Evolutionary conservation across 2,888 invertebrate genomes (phyloP).

Genomic region (Drosophila austrosaltans): DNA sequence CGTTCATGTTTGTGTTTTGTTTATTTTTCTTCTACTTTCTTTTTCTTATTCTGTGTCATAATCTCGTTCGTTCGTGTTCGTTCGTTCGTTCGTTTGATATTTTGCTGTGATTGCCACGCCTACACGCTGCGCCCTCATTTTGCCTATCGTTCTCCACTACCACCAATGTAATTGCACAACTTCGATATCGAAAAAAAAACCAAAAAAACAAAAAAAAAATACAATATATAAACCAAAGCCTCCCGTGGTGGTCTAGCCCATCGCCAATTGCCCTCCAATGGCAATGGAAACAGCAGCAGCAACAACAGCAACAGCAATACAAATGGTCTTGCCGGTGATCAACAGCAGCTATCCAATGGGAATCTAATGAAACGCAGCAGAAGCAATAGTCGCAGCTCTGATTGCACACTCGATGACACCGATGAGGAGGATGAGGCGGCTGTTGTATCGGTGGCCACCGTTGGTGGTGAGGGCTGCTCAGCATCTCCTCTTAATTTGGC

Average conservation of each 20-base stretch:
- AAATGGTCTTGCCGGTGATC: constrained; percentile 36
- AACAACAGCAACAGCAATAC: constrained; percentile 30
- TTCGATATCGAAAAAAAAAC: constrained; percentile 30
- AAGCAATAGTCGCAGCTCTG: constrained; percentile 83
- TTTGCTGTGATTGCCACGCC: constrained; percentile 65
- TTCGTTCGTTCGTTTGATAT: constrained; percentile 50
- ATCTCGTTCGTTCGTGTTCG: constrained; percentile 50
- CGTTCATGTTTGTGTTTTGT: constrained; percentile 43
- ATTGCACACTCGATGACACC: constrained; percentile 80
- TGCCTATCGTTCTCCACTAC: constrained; percentile 18
- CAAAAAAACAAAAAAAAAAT: constrained; percentile 33
- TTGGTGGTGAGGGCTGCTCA: constrained; percentile 20
- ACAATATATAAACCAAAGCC: constrained; percentile 84
- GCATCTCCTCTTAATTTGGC: constrained; percentile 37
- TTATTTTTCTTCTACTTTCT: constrained; percentile 53
- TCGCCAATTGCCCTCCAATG: constrained; percentile 86
- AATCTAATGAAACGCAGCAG: constrained; percentile 84
- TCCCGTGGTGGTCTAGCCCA: constrained; percentile 90
- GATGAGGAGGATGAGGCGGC: constrained; percentile 71
- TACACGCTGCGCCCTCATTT: constrained; percentile 53
- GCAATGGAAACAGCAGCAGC: constrained; percentile 40
- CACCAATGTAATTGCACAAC: constrained; percentile 1
- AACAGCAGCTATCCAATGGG: constrained; percentile 56
- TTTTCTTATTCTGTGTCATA: constrained; percentile 43
- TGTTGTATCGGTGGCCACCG: constrained; percentile 68